Conservation (phyloP, 2,113 vertebrate genomes). For the Myocastor coypus region DNA sequence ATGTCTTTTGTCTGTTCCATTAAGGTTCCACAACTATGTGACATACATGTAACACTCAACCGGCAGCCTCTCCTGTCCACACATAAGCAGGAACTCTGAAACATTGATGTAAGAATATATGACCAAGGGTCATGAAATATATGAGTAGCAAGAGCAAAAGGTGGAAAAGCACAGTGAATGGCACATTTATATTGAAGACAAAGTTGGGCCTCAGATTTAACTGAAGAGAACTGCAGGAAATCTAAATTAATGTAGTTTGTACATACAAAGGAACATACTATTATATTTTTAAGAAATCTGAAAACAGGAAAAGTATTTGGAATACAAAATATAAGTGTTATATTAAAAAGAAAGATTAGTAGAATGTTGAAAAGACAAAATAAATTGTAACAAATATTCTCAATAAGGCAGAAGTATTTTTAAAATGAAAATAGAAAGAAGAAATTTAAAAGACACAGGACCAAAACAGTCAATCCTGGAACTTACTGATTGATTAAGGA, state of each 20-base stretch:
- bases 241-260: not conserved
- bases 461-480: not conserved
- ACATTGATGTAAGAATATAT: not conserved
- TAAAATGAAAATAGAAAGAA: not conserved
- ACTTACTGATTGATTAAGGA: not conserved
- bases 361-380: not conserved
- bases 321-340: not conserved
- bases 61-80: not conserved
- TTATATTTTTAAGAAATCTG: not conserved
- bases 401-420: not conserved
- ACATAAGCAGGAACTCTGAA: not conserved
- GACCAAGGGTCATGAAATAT: not conserved
- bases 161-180: not conserved
- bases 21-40: not conserved
- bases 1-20: not conserved
- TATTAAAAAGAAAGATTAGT: not conserved
- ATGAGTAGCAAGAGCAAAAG: not conserved
- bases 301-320: not conserved
- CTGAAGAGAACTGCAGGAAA: not conserved
- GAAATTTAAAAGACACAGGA: not conserved
- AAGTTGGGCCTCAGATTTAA: not conserved
- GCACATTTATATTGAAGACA: not conserved
- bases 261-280: not conserved
- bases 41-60: not conserved
- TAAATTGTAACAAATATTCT: constrained; percentile 7